Conservation (phyloP, 2,888 invertebrate species). For the Cecidostiba fungosa region DNA sequence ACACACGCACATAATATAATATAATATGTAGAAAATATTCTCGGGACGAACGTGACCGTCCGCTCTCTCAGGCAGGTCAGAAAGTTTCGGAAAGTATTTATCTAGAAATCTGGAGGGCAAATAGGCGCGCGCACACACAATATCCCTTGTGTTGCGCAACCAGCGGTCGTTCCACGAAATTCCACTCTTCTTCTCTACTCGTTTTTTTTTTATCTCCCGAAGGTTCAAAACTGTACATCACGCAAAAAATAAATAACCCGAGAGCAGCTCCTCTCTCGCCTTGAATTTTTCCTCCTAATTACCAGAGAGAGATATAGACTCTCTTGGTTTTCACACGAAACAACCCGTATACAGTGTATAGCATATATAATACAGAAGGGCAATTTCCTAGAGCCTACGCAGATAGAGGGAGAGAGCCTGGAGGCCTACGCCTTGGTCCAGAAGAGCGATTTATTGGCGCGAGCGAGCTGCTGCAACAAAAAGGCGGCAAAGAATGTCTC, state of each 20-base stretch:
- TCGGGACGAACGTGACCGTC: slow-evolving; percentile 18
- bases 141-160: slow-evolving; percentile 5
- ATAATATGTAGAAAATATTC: slow-evolving; percentile 3
- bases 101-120: slow-evolving; percentile 24
- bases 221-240: slow-evolving; percentile 1
- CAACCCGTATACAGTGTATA: not conserved
- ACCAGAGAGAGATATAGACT: not conserved
- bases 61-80: not conserved
- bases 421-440: slow-evolving; percentile 51
- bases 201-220: not conserved
- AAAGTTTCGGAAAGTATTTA: slow-evolving; percentile 8
- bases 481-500: not conserved
- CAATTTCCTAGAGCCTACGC: slow-evolving; percentile 47
- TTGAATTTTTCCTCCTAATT: slow-evolving; percentile 1
- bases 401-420: not conserved
- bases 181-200: not conserved
- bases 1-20: not conserved
- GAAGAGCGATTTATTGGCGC: slow-evolving; percentile 51
- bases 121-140: not conserved
- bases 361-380: slow-evolving; percentile 13
- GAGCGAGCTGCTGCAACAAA: not conserved
- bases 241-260: slow-evolving; percentile 4
- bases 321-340: slow-evolving; percentile 14
- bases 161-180: not conserved
- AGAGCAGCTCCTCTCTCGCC: not conserved